A percentile compares a stretch with the other conserved stretches of the same genome.
Evolutionary conservation across 2,888 invertebrate genomes (phyloP).

Genomic region (Theretra japonica): DNA sequence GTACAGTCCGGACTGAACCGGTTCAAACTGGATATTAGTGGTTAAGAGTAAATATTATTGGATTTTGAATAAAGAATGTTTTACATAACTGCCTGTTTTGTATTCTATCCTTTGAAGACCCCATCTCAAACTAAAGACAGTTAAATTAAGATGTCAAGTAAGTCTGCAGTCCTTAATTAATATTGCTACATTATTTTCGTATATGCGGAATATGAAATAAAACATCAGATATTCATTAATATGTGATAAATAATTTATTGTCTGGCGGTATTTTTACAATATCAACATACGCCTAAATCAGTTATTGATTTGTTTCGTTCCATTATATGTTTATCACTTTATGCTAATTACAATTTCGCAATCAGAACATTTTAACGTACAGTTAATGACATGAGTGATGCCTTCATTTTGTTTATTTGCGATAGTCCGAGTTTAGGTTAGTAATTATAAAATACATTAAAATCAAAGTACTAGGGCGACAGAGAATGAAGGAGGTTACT

Average conservation of each 20-base stretch:
- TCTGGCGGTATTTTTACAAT: slow-evolving; percentile 84
- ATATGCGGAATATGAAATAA: slow-evolving; percentile 31
- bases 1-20: slow-evolving; percentile 56
- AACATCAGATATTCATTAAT: slow-evolving; percentile 56
- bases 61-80: not conserved
- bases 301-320: slow-evolving; percentile 54
- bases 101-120: not conserved
- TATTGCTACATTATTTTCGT: not conserved
- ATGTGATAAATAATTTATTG: slow-evolving; percentile 86
- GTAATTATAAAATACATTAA: too few species aligned
- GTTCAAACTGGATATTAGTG: not conserved
- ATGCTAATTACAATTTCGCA: not conserved
- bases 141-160: too few species aligned
- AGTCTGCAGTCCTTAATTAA: too few species aligned
- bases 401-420: not conserved
- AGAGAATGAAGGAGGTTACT: too few species aligned
- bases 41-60: not conserved
- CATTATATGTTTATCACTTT: slow-evolving; percentile 43
- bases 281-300: slow-evolving; percentile 80
- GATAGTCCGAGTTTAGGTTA: not conserved
- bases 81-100: not conserved
- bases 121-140: not conserved
- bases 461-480: too few species aligned
- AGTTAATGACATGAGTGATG: not conserved
- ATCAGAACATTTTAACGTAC: slow-evolving; percentile 13